Conservation (phyloP, 1,140 invertebrate genomes). For the Neodiprion virginianus region DNA sequence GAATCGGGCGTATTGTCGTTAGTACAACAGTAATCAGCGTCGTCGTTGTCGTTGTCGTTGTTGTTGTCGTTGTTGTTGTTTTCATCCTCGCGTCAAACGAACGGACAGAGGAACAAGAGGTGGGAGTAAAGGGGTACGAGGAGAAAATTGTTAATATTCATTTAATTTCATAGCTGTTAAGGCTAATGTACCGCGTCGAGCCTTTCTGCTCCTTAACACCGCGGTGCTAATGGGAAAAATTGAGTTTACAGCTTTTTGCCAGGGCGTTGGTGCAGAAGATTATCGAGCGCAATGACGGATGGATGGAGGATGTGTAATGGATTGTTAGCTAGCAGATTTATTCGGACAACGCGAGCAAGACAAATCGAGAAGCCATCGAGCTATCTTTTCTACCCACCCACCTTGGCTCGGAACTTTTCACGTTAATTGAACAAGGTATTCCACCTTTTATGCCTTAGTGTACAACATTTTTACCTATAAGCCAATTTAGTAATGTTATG, state of each 20-base stretch:
- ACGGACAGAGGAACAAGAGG: not conserved
- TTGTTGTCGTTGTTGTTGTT: too few species aligned
- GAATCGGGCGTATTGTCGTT: too few species aligned
- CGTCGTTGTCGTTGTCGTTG: too few species aligned
- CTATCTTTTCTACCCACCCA: too few species aligned
- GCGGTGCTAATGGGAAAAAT: conserved; percentile 26
- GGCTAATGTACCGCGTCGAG: conserved; percentile 20
- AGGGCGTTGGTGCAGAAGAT: conserved; percentile 24
- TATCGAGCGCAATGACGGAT: conserved; percentile 25
- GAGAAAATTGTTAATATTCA: conserved; percentile 32
- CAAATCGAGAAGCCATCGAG: too few species aligned
- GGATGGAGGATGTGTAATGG: conserved; percentile 25
- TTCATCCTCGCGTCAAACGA: too few species aligned
- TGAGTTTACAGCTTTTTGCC: conserved; percentile 30
- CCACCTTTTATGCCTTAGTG: too few species aligned
- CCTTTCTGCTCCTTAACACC: conserved; percentile 19
- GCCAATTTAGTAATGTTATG: too few species aligned
- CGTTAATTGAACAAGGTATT: too few species aligned
- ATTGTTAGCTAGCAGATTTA: conserved; percentile 32
- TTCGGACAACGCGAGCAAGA: not conserved
- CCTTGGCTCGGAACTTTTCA: too few species aligned
- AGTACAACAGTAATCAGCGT: too few species aligned
- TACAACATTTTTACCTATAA: too few species aligned
- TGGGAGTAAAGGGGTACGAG: not conserved
- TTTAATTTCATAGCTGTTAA: conserved; percentile 40